Base-by-base conservation (phyloP, 2,888 invertebrate species). In the Sminthurinus aureus region DNA sequence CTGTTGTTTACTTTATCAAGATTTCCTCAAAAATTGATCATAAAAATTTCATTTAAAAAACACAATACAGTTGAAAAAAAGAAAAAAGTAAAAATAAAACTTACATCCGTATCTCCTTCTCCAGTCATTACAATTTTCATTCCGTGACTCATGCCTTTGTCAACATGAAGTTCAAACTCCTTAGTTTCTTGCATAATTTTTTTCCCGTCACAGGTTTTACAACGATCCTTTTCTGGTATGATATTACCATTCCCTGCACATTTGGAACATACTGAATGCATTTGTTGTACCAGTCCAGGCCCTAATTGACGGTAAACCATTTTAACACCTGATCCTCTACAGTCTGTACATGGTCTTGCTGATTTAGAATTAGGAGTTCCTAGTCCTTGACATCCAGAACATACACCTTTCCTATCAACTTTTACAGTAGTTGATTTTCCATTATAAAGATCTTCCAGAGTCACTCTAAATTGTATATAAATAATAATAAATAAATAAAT, bases 401-500 rank as follows among this genome's bases (percentile, higher is more conserved):
- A 96, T 88, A 96, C 93, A 58, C 95, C 93, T 91, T 95, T 95
- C 92, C 95, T 95, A 90, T 94, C 94, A 84, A 96, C 92, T 90
- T 96, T 95, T 88, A 96, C 91, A 90, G 95, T 95, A 0, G 95
- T 92, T 78, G 94, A 94, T 91, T 96, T 96, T 13, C 98, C 98
- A 91, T 95, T 94, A 90, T 97, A 98, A 90, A 98, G 92, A 90
- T 97, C 96, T 91, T 98, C 97, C 89, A 98, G 91, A 12, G 96
- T 93, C 11, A 98, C 96, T 91, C 93, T 93, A 89, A n/a, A 90
- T 66, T 52, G n/a, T n/a, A n/a, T 38, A 38, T 38, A 38, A 4
- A 38, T 26, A 67, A 13, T n/a, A 13, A 15, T 8, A 38, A 15
- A n/a, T n/a, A 79, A 18, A 66, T 18, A 66, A 38, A 4, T 38